Percentiles rank a stretch among this genome's conserved stretches.
Evolutionary conservation across 2,113 vertebrate species (phyloP).

Genomic region (Paedocypris sp.): DNA sequence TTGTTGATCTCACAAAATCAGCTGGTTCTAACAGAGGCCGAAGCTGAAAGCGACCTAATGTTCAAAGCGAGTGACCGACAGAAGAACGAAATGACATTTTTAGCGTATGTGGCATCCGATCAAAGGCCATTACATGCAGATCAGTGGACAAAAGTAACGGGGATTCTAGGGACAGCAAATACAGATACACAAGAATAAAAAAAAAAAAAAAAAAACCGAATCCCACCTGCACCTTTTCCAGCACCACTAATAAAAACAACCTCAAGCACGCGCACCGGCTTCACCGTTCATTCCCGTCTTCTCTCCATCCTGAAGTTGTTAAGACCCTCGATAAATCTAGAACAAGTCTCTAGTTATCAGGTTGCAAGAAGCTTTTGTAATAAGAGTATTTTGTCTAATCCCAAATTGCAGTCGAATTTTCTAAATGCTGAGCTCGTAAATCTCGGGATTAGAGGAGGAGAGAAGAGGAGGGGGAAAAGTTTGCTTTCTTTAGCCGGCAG

Average conservation of each 20-base stretch:
- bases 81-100: slow-evolving; percentile 62
- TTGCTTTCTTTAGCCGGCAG: slow-evolving; percentile 57
- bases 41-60: slow-evolving; percentile 82
- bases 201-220: background rate
- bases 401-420: slow-evolving; percentile 80
- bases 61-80: slow-evolving; percentile 71
- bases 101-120: slow-evolving; percentile 51
- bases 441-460: slow-evolving; percentile 67
- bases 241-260: slow-evolving; percentile 52
- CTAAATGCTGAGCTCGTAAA: slow-evolving; percentile 79
- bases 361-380: slow-evolving; percentile 67
- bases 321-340: slow-evolving; percentile 57
- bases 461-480: slow-evolving; percentile 52
- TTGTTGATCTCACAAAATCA: slow-evolving; percentile 73
- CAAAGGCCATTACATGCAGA: slow-evolving; percentile 55
- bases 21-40: slow-evolving; percentile 68
- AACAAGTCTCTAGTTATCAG: slow-evolving; percentile 73
- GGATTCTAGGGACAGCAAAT: too few relatives aligned
- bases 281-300: slow-evolving; percentile 42
- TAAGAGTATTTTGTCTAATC: slow-evolving; percentile 85
- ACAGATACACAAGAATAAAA: too few relatives aligned
- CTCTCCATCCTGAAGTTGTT: slow-evolving; percentile 42
- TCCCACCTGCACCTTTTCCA: slow-evolving; percentile 1
- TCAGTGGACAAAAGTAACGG: slow-evolving; percentile 63
- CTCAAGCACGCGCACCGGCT: slow-evolving; percentile 46